Conservation (phyloP, 2,113 vertebrate genomes). For the Psittacus erithacus region DNA sequence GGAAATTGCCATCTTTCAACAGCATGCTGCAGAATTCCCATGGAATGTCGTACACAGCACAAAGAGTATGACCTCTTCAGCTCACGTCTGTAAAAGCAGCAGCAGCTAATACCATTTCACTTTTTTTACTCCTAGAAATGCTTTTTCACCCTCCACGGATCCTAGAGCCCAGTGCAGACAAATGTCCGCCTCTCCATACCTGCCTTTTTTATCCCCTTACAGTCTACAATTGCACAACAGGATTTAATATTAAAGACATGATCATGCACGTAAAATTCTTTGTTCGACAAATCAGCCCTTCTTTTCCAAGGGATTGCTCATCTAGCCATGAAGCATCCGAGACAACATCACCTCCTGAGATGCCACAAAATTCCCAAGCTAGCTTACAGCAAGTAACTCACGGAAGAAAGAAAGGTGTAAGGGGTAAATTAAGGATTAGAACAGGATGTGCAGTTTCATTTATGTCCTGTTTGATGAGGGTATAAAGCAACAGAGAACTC, state of each 20-base stretch:
- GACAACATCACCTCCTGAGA: neutral
- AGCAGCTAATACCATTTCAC: neutral
- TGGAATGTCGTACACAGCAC: accelerated
- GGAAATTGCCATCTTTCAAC: neutral
- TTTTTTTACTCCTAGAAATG: neutral
- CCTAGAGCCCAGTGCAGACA: neutral
- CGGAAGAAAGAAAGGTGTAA: neutral
- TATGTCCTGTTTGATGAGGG: neutral
- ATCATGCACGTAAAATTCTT: neutral
- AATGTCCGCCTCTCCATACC: neutral
- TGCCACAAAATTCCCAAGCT: neutral
- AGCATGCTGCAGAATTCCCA: neutral
- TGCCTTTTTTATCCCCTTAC: neutral
- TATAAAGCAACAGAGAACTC: neutral
- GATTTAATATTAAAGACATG: neutral
- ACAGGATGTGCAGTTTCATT: neutral
- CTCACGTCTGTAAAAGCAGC: neutral
- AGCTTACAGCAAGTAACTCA: neutral
- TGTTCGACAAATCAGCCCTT: neutral
- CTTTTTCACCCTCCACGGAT: neutral
- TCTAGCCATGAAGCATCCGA: neutral
- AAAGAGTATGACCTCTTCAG: neutral
- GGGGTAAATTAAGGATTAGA: neutral
- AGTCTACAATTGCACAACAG: neutral
- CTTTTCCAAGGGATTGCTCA: neutral